These are phyloP conservation scores for Tetragnatha versicolor DNA, from an alignment of 1,140 invertebrate genomes.

Conservation along the genomic window DNA sequence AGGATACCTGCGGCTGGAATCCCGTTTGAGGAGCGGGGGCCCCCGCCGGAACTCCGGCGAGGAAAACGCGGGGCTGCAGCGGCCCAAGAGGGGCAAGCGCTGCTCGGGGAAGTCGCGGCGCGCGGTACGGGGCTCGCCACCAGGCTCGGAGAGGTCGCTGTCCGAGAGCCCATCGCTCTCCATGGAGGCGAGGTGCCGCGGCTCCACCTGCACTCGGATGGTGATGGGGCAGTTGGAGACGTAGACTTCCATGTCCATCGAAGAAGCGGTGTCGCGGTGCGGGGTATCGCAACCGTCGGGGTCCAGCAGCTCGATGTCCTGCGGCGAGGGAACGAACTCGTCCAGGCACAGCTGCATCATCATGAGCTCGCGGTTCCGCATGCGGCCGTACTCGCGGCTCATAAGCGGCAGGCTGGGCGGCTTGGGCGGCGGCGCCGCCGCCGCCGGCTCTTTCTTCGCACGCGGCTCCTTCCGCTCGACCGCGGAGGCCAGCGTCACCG, in stretches of 20 bases:
- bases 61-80: constrained; percentile 37
- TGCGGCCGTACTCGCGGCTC: not conserved
- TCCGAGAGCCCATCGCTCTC: constrained; percentile 59
- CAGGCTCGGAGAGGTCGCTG: constrained; percentile 47
- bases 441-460: too few species aligned
- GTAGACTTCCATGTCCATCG: constrained; percentile 57
- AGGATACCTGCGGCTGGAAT: constrained; percentile 45
- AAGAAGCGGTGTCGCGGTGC: constrained; percentile 13
- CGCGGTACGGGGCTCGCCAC: constrained; percentile 17
- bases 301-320: constrained; percentile 58
- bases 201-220: constrained; percentile 53
- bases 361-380: constrained; percentile 44
- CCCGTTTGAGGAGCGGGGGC: constrained; percentile 40
- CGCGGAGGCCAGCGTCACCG: constrained; percentile 19
- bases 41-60: constrained; percentile 30
- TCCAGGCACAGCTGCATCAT: constrained; percentile 54
- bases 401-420: constrained; percentile 16
- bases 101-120: constrained; percentile 44
- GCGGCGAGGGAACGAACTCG: constrained; percentile 58
- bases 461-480: too few species aligned
- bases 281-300: constrained; percentile 58
- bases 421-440: not conserved
- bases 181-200: constrained; percentile 58
- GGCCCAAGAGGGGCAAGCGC: constrained; percentile 32
- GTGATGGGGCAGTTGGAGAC: constrained; percentile 54